Evolutionary conservation across 2,888 invertebrate genomes (phyloP), one percentile per base, ranked within the genome.

Genomic region (Aelia acuminata): DNA sequence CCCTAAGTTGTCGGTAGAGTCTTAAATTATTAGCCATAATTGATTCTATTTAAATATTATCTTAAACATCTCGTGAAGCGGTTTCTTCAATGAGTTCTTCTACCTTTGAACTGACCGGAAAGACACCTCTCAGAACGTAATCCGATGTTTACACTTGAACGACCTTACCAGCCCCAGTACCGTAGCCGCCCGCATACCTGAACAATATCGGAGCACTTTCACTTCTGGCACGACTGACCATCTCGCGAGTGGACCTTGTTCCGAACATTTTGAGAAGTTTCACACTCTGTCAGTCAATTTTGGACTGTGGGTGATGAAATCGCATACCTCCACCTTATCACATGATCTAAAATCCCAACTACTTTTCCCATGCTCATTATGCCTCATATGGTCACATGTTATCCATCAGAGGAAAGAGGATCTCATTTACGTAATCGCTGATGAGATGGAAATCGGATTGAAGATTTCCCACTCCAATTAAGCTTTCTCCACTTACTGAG

Each of bases 381-480:
- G 35, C 31, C 35, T 70, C 31, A 35, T 70, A 70, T 35, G 63
- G 63, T 35, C 63, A 35, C 63, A 70, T 70, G 63, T 70, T 70
- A 31, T 63, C 7, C 31, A 31, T 1, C 18, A 70, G 63, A 35
- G n/a, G n/a, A 80, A 80, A 80, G 80, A 15, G 43, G 43, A 80
- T 43, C 39, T 39, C 80, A 43, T n/a, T 80, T 80, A 80, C 11
- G 43, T 47, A 80, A 80, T 80, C 22, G 8, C 4, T 43, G 35
- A 70, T 18, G 31, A 70, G 80, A 80, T 43, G 80, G 43, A 43
- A 43, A 43, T 80, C 47, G 43, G 80, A 80, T 43, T 80, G 39
- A n/a, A n/a, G n/a, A 43, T 80, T 80, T 80, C 80, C 43, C 80
- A 80, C n/a, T 22, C n/a, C 39, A 47, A 80, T 80, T 43, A 80